phyloP scores from a whole-genome alignment of 2,113 vertebrate species.

The Aegotheles bennettii region DNA sequence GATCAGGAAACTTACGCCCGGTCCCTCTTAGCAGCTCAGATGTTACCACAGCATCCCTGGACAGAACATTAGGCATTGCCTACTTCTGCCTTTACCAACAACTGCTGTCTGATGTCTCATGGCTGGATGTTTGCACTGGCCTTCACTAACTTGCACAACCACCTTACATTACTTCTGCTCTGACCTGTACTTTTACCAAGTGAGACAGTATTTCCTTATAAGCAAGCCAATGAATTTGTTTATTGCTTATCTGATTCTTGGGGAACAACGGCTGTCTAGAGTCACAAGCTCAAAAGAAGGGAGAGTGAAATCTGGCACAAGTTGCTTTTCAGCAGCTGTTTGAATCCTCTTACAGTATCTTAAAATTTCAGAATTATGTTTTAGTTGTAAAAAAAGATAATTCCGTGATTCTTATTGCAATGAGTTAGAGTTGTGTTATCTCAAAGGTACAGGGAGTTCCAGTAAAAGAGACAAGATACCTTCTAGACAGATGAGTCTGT shows the following conservation, averaged over 20 bases:
- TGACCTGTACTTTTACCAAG: not conserved
- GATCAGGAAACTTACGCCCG: not conserved
- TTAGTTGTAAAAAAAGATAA: not conserved
- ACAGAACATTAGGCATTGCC: not conserved
- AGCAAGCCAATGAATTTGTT: not conserved
- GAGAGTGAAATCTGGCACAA: not conserved
- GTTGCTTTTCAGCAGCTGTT: not conserved
- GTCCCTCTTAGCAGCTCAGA: not conserved
- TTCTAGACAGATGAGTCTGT: not conserved
- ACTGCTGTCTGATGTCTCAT: not conserved
- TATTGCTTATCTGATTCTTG: not conserved
- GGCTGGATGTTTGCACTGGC: not conserved
- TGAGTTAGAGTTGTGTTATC: not conserved
- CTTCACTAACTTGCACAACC: not conserved
- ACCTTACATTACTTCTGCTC: not conserved
- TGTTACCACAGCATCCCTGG: not conserved
- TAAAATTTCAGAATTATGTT: not conserved
- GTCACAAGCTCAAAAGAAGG: not conserved
- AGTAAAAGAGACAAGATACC: not conserved
- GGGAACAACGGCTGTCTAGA: not conserved
- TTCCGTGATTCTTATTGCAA: not conserved
- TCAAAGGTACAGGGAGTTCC: not conserved
- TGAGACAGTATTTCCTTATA: not conserved
- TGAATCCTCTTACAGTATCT: not conserved
- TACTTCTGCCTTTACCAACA: rapidly evolving